Conservation (phyloP, 37 sponge, comb jelly and placozoan genomes). For the Oscarella lobularis region DNA sequence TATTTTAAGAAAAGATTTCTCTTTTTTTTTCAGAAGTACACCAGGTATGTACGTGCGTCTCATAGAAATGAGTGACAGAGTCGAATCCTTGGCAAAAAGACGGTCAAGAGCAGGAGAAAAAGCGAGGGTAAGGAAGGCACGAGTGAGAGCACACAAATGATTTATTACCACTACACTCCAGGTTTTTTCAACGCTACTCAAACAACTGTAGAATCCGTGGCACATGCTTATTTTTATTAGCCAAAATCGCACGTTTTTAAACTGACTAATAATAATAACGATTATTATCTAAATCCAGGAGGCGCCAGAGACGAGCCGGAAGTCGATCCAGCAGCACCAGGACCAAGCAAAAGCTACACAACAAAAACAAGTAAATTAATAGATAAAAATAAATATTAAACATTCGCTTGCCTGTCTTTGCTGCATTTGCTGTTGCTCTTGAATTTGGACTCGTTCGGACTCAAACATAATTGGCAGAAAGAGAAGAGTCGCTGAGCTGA, state of each 20-base stretch:
- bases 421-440: neutral
- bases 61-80: neutral
- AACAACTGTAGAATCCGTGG: neutral
- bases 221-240: neutral
- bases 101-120: neutral
- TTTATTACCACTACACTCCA: no score
- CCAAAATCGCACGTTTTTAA: neutral
- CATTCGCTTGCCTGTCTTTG: neutral
- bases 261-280: neutral
- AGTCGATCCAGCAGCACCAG: neutral
- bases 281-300: neutral
- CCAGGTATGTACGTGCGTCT: neutral
- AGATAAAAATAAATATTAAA: no score
- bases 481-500: neutral
- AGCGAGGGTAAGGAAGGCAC: neutral
- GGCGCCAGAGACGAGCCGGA: neutral
- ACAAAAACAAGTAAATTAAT: no score
- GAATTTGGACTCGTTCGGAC: neutral
- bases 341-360: neutral
- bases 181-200: no score
- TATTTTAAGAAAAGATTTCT: no score
- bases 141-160: no score
- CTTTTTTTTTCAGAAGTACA: neutral
- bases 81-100: neutral
- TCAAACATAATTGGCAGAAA: neutral